These are phyloP conservation scores for Jaculus jaculus DNA, from an alignment of 2,113 vertebrate species.

Conservation along the genomic window DNA sequence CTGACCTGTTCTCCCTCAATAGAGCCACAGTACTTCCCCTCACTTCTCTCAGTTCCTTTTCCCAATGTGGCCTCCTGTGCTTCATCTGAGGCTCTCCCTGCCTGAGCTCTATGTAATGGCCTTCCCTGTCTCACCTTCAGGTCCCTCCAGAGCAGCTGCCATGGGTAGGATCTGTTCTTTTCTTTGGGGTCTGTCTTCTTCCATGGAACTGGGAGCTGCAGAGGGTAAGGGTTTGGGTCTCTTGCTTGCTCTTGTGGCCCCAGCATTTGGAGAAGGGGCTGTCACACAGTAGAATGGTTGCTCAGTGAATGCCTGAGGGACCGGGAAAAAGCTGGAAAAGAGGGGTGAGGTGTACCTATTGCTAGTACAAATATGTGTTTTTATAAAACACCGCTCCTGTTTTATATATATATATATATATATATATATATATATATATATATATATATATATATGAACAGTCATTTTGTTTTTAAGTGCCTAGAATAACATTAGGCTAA, in stretches of 20 bases:
- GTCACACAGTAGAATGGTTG: background rate
- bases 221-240: background rate
- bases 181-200: background rate
- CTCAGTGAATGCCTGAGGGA: background rate
- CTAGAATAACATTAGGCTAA: constrained; percentile 58
- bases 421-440: too few species aligned
- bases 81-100: background rate
- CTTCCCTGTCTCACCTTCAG: background rate
- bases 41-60: background rate
- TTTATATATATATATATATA: background rate
- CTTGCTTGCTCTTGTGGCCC: background rate
- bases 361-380: background rate
- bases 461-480: constrained; percentile 47
- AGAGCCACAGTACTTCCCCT: background rate
- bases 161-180: background rate
- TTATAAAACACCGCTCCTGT: background rate
- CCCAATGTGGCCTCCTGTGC: background rate
- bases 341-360: background rate
- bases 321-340: background rate
- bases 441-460: background rate
- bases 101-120: background rate
- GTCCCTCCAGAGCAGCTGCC: background rate
- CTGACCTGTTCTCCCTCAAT: background rate
- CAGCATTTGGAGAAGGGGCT: background rate
- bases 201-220: background rate